A percentile compares a stretch with the other conserved stretches of the same genome.
Conservation (phyloP, 2,113 vertebrate genomes). For the Myotis lucifugus region DNA sequence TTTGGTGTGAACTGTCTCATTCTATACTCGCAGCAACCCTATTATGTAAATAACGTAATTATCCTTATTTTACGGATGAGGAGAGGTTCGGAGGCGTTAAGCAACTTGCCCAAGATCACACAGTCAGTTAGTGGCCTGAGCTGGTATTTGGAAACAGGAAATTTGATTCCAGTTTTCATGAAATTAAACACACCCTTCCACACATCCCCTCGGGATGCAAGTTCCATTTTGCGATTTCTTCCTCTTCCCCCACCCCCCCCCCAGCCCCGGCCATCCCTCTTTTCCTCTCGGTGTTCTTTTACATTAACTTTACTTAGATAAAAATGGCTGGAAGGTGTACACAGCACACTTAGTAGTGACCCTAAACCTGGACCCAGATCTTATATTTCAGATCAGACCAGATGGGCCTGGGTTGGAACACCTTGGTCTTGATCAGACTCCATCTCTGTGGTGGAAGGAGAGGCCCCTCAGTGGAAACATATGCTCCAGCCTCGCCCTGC, state of each 20-base stretch:
- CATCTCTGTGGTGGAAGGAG: background rate
- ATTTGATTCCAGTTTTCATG: background rate
- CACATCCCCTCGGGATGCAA: background rate
- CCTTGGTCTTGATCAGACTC: background rate
- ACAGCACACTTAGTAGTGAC: background rate
- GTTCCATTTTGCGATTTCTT: background rate
- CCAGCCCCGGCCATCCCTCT: background rate
- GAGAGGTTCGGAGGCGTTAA: background rate
- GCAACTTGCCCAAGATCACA: background rate
- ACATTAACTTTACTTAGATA: background rate
- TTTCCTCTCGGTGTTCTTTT: background rate
- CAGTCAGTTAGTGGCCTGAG: background rate
- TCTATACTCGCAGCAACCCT: background rate
- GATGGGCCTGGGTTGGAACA: background rate
- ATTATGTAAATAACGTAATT: background rate
- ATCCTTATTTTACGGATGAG: background rate
- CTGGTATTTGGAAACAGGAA: background rate
- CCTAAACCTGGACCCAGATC: background rate
- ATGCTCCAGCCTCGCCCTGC: background rate
- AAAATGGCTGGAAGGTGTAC: background rate
- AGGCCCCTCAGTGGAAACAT: background rate
- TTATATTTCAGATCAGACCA: background rate
- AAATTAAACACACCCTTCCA: conserved; percentile 9
- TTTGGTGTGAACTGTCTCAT: background rate
- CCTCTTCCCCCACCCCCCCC: background rate